Conservation (phyloP, 1,140 invertebrate species). For the Cataglyphis hispanica region DNA sequence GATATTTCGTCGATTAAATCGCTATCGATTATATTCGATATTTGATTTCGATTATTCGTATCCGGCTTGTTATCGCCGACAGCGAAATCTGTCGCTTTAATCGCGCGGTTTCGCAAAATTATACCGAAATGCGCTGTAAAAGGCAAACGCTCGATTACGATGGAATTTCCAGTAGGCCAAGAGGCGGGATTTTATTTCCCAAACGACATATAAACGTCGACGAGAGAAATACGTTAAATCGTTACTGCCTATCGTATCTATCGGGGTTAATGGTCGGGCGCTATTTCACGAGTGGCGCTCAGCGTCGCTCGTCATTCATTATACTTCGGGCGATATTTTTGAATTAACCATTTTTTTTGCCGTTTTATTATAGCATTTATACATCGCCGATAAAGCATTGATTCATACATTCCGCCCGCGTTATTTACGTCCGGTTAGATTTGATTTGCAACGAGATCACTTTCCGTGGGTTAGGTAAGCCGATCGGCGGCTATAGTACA, state of each 20-base stretch:
- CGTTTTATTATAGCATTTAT: slow-evolving; percentile 43
- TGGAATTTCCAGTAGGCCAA: slow-evolving; percentile 6
- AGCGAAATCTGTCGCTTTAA: slow-evolving; percentile 44
- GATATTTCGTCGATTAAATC: slow-evolving; percentile 20
- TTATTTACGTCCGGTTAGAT: slow-evolving; percentile 48
- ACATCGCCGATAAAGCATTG: slow-evolving; percentile 36
- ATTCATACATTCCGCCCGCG: background rate
- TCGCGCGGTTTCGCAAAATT: slow-evolving; percentile 1
- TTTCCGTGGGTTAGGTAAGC: background rate
- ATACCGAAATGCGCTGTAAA: background rate
- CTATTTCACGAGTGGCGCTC: slow-evolving; percentile 62
- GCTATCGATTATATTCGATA: no score
- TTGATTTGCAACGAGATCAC: slow-evolving; percentile 25
- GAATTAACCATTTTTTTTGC: slow-evolving; percentile 48
- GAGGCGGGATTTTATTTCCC: slow-evolving; percentile 46
- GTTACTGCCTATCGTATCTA: slow-evolving; percentile 65
- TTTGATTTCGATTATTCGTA: background rate
- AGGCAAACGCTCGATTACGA: slow-evolving; percentile 42
- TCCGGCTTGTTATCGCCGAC: slow-evolving; percentile 28
- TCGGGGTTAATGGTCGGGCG: slow-evolving; percentile 64
- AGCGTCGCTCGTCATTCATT: slow-evolving; percentile 58
- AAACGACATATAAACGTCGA: slow-evolving; percentile 57
- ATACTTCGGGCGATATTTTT: slow-evolving; percentile 48
- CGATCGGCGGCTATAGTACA: background rate
- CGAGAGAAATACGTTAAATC: slow-evolving; percentile 55